phyloP scores from a whole-genome alignment of 2,797 vertebrate species.

The Danio aesculapii region DNA sequence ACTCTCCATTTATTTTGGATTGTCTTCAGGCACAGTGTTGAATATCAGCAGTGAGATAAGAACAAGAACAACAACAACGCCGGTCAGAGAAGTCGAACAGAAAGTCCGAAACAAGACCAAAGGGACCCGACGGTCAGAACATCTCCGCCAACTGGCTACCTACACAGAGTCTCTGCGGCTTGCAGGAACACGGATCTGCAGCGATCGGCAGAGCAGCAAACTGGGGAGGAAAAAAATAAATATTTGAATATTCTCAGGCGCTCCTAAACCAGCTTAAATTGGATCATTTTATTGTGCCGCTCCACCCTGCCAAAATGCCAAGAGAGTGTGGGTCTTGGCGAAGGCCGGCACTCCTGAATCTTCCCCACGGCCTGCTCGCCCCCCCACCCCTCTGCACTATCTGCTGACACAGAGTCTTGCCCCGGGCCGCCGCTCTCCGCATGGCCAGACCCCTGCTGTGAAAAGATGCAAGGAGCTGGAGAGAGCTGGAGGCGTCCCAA shows the following conservation, averaged over 20 bases:
- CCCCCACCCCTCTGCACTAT: constrained; percentile 82
- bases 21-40: constrained; percentile 6
- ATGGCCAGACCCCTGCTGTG: constrained; percentile 78
- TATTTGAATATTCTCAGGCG: constrained; percentile 85
- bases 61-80: neutral
- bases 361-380: constrained; percentile 73
- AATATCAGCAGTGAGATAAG: constrained; percentile 29
- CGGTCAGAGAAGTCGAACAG: constrained; percentile 5
- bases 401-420: constrained; percentile 84
- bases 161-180: constrained; percentile 68
- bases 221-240: constrained; percentile 72
- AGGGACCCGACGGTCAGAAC: constrained; percentile 67
- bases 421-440: constrained; percentile 75
- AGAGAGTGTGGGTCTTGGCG: constrained; percentile 84
- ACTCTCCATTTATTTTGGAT: constrained; percentile 22
- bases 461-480: constrained; percentile 46
- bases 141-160: constrained; percentile 81
- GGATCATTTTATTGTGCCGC: constrained; percentile 83
- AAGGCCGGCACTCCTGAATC: constrained; percentile 73
- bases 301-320: constrained; percentile 86
- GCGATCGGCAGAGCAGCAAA: constrained; percentile 71
- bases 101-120: constrained; percentile 39
- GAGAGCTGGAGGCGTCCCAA: constrained; percentile 70
- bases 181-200: constrained; percentile 65
- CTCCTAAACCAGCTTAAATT: constrained; percentile 85